These are phyloP conservation scores for Pheosia tremula DNA, from an alignment of 2,888 invertebrate species.

Conservation along the genomic window DNA sequence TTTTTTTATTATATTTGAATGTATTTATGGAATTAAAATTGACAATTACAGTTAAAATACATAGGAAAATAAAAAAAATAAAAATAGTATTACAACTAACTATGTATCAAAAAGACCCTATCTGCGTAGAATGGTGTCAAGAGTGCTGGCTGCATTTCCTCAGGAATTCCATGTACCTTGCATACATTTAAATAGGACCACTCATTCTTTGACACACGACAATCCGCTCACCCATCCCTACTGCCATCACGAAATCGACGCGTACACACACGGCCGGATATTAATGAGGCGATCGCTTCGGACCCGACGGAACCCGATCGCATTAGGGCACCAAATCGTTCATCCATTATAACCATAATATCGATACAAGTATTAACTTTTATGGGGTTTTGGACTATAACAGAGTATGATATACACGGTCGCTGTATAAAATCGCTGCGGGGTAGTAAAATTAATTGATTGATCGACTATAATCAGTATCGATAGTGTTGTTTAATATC, in stretches of 20 bases:
- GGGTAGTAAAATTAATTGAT: slow-evolving; percentile 35
- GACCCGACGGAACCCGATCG: slow-evolving; percentile 54
- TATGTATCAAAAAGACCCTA: too few relatives aligned
- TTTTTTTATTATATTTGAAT: too few relatives aligned
- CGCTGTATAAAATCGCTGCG: slow-evolving; percentile 16
- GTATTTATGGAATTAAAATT: too few relatives aligned
- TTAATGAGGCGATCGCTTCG: slow-evolving; percentile 70
- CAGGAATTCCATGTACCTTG: too few relatives aligned
- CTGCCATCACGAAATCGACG: slow-evolving; percentile 35
- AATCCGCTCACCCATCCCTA: neutral
- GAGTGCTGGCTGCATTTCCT: too few relatives aligned
- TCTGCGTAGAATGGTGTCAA: too few relatives aligned
- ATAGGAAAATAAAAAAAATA: too few relatives aligned
- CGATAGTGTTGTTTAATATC: slow-evolving; percentile 7
- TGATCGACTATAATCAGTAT: slow-evolving; percentile 29
- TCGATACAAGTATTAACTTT: slow-evolving; percentile 50
- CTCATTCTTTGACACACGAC: neutral
- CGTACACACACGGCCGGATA: slow-evolving; percentile 64
- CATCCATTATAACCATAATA: slow-evolving; percentile 60
- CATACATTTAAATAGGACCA: too few relatives aligned
- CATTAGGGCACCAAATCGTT: slow-evolving; percentile 54
- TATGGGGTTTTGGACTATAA: slow-evolving; percentile 38
- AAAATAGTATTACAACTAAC: too few relatives aligned
- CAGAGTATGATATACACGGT: slow-evolving; percentile 25
- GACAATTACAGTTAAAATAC: too few relatives aligned